Conservation (phyloP, 2,888 invertebrate genomes). For the Eueremaeus valkanovi region DNA sequence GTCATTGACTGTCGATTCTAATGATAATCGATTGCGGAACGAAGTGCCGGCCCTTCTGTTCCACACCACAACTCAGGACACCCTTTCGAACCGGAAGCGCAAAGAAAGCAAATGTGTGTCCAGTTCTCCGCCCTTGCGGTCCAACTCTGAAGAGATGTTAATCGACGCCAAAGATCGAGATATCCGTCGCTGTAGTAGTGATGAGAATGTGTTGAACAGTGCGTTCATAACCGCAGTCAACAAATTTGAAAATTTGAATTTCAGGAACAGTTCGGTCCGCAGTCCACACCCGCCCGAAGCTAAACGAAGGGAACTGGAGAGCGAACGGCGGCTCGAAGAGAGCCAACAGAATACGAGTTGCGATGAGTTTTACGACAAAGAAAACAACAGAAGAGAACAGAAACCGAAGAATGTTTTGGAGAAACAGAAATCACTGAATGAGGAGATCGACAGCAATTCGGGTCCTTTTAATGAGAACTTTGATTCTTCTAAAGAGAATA, state of each 20-base stretch:
- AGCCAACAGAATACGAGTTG: not conserved
- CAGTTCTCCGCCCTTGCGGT: slow-evolving; percentile 36
- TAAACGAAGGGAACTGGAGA: slow-evolving; percentile 45
- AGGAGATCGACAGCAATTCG: not conserved
- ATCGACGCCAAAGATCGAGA: slow-evolving; percentile 38
- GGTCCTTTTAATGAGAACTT: not conserved
- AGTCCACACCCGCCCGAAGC: slow-evolving; percentile 46
- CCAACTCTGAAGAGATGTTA: slow-evolving; percentile 46
- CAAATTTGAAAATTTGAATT: slow-evolving; percentile 31
- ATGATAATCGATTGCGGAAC: not conserved
- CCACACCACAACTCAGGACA: slow-evolving; percentile 2
- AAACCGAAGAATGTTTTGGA: not conserved
- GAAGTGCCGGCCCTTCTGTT: slow-evolving; percentile 21
- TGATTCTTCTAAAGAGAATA: slow-evolving; percentile 16
- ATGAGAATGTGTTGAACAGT: slow-evolving; percentile 44
- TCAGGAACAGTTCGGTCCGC: slow-evolving; percentile 37
- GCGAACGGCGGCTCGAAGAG: not conserved
- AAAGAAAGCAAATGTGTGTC: slow-evolving; percentile 31
- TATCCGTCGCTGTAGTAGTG: slow-evolving; percentile 45
- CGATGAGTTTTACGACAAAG: not conserved
- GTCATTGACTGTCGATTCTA: not conserved
- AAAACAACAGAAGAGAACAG: too few species aligned
- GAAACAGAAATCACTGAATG: not conserved
- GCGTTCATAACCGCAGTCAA: slow-evolving; percentile 24
- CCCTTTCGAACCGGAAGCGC: slow-evolving; percentile 29